Percentiles rank a stretch among this genome's conserved stretches.
Conservation (phyloP, 1,140 invertebrate species). For the Apis florea region DNA sequence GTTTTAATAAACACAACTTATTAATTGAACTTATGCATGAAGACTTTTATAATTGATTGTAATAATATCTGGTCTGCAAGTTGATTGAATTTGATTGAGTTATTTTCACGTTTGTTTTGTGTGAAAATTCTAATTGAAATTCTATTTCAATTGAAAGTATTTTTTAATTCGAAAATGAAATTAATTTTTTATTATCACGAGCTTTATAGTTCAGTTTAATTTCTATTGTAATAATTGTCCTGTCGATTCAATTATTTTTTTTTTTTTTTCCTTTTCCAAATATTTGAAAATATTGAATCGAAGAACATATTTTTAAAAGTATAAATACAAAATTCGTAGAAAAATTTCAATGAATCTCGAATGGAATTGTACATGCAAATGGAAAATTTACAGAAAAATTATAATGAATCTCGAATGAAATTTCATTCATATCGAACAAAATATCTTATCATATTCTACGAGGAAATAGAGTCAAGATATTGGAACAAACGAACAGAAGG, state of each 20-base stretch:
- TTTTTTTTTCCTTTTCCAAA: not conserved
- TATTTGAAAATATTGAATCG: not conserved
- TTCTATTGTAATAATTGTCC: not conserved
- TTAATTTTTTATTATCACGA: not conserved
- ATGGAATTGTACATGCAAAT: no score
- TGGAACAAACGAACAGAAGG: not conserved
- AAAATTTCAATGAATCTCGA: not conserved
- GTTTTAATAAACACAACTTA: no score
- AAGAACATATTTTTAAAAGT: not conserved
- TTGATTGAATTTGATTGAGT: not conserved
- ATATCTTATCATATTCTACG: not conserved
- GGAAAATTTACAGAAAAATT: not conserved
- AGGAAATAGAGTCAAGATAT: not conserved
- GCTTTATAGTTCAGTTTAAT: not conserved
- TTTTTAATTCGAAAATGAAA: not conserved
- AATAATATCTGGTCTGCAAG: no score
- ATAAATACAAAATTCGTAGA: not conserved
- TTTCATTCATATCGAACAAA: not conserved
- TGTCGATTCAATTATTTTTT: not conserved
- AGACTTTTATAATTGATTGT: no score
- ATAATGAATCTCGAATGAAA: not conserved
- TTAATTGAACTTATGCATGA: no score
- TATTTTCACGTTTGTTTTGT: not conserved
- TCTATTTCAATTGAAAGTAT: not conserved
- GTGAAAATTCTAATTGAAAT: not conserved